Base-by-base conservation (phyloP, 1,140 invertebrate genomes). In the Drosophila mayri region DNA sequence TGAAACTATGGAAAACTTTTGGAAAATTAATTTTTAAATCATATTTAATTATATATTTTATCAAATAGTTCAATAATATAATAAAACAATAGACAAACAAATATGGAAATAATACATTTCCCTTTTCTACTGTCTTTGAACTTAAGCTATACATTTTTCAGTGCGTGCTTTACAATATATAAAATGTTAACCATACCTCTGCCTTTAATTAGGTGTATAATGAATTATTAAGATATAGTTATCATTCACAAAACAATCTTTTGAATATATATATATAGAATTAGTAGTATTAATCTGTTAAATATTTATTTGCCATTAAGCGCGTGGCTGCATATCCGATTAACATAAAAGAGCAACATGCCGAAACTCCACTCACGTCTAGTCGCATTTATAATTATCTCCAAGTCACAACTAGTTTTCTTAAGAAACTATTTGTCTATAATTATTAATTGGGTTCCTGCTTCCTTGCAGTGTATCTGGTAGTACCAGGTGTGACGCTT, bases 401-500 rank as follows among this genome's bases (percentile, higher is more conserved):
- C 2, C 12, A 37, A 52, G 7, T 2, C 37, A 25, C 5, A 38
- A 55, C 52, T 35, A 9, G 50, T 58, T 43, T 58, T 58, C 16
- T 2, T 8, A 12, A n/a, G 20, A 50, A 25, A 38, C 52, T 55
- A 38, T 25, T 55, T 25, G 32, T 62, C 32, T 62, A 18, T 28
- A 52, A n/a, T 18, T 37, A 12, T 50, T 49, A n/a, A 50, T 12
- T 49, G 14, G 52, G 37, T 55, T 55, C 35, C 35, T 55, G 20
- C 37, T 67, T 67, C 20, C 20, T 49, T 16, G 11, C 25, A 37
- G 66, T 70, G 66, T 43, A 67, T 14, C 18, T 38, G 47, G n/a
- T 25, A 44, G 66, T 49, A 73, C 76, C 83, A 88, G 83, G 84
- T 87, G 84, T 77, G 67, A 70, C 46, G 59, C 54, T 67, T 28